Conservation (phyloP, 2,113 vertebrate species). For the Boleophthalmus pectinirostris region DNA sequence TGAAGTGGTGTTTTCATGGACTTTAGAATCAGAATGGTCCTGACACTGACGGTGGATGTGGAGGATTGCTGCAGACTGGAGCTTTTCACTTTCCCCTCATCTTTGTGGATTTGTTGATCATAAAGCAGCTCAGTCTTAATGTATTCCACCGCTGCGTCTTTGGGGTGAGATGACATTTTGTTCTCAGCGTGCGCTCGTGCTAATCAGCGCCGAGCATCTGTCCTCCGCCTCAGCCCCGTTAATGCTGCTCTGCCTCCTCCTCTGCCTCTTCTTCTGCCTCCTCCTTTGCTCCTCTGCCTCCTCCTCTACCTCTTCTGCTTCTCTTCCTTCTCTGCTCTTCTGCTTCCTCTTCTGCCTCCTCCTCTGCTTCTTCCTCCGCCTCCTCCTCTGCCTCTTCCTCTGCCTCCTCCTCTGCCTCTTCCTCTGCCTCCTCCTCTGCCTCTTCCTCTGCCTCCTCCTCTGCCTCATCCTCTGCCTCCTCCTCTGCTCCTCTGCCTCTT, state of each 20-base stretch:
- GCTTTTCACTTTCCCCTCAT: background rate
- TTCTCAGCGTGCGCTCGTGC: slow-evolving; percentile 15
- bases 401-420: too few relatives aligned
- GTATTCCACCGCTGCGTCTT: background rate
- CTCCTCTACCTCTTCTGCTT: too few relatives aligned
- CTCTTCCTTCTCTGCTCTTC: too few relatives aligned
- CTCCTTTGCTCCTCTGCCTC: too few relatives aligned
- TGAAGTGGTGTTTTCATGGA: background rate
- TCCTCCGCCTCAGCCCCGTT: slow-evolving; percentile 9
- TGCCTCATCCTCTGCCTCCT: too few relatives aligned
- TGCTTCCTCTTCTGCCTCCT: too few relatives aligned
- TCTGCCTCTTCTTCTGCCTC: too few relatives aligned
- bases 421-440: too few relatives aligned
- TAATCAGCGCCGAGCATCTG: slow-evolving; percentile 47
- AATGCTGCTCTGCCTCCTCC: background rate
- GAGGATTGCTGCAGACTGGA: background rate
- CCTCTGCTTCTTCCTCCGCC: too few relatives aligned
- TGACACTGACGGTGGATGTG: background rate
- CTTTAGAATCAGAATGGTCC: background rate
- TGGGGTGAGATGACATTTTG: slow-evolving; percentile 23
- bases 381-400: too few relatives aligned
- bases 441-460: too few relatives aligned
- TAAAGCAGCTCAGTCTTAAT: background rate
- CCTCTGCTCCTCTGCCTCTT: too few relatives aligned
- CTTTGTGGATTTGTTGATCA: background rate